Percentiles rank a stretch among this genome's conserved stretches.
Evolutionary conservation across 2,888 invertebrate genomes (phyloP).

Genomic region (Eretmocerus hayati): DNA sequence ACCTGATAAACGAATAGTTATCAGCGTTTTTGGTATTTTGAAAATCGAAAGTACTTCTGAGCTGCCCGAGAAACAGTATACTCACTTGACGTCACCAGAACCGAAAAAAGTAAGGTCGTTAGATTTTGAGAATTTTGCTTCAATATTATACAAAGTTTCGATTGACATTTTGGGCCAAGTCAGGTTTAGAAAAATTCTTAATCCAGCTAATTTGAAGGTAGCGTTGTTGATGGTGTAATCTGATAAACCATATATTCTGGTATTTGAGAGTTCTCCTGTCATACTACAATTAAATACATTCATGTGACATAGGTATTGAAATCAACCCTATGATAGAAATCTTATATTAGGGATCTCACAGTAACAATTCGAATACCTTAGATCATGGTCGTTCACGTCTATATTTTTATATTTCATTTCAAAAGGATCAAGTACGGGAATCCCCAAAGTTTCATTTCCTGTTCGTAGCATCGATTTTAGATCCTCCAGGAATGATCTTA

Average conservation of each 20-base stretch:
- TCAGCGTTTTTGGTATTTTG: too few species aligned
- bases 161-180: neutral
- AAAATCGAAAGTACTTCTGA: too few species aligned
- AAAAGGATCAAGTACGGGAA: neutral
- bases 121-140: neutral
- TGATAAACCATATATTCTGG: neutral
- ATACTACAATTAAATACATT: too few species aligned
- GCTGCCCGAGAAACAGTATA: too few species aligned
- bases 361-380: neutral
- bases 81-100: too few species aligned
- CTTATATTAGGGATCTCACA: too few species aligned
- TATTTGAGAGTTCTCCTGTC: too few species aligned
- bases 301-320: too few species aligned
- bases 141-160: too few species aligned
- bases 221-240: neutral
- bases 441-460: neutral
- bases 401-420: neutral
- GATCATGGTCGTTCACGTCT: neutral
- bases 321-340: too few species aligned
- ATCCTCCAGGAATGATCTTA: neutral
- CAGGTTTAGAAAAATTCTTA: neutral
- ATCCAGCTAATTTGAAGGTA: neutral
- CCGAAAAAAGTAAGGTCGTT: too few species aligned
- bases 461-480: neutral
- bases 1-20: too few species aligned